Evolutionary conservation across 2,797 vertebrate genomes (phyloP).

Genomic region (Lithobates pipiens): DNA sequence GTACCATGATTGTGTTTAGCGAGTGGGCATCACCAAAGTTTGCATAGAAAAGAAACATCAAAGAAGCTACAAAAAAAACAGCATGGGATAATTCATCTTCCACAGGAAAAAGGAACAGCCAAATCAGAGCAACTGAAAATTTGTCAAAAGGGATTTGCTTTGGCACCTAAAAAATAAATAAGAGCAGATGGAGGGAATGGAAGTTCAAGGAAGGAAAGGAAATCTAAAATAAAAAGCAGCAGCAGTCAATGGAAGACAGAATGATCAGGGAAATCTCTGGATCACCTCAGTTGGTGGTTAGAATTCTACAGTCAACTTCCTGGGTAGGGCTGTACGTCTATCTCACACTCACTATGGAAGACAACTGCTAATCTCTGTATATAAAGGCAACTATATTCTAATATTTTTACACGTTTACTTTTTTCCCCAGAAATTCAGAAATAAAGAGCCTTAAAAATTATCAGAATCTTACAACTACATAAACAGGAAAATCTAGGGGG

Average conservation of each 20-base stretch:
- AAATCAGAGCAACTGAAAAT: slow-evolving; percentile 60
- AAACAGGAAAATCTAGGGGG: too few relatives aligned
- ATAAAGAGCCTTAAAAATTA: not conserved
- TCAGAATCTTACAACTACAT: too few relatives aligned
- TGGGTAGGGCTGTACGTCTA: too few relatives aligned
- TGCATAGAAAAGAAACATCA: slow-evolving; percentile 65
- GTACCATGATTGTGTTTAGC: slow-evolving; percentile 60
- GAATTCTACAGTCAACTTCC: too few relatives aligned
- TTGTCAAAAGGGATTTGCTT: slow-evolving; percentile 68
- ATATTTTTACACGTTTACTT: not conserved
- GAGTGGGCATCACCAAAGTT: slow-evolving; percentile 95
- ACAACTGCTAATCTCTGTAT: not conserved
- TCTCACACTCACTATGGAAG: not conserved
- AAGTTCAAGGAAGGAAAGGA: not conserved
- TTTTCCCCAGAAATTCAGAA: too few relatives aligned
- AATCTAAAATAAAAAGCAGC: slow-evolving; percentile 44
- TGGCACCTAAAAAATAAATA: slow-evolving; percentile 68
- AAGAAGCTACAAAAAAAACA: slow-evolving; percentile 60
- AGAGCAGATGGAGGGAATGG: not conserved
- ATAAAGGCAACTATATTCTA: too few relatives aligned
- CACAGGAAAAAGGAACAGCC: slow-evolving; percentile 64
- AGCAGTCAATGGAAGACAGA: slow-evolving; percentile 69
- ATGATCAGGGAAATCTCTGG: slow-evolving; percentile 60
- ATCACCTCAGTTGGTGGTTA: not conserved
- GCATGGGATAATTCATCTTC: slow-evolving; percentile 65